Base-by-base conservation (phyloP, 2,797 vertebrate genomes). In the Rhabdomys pumilio region DNA sequence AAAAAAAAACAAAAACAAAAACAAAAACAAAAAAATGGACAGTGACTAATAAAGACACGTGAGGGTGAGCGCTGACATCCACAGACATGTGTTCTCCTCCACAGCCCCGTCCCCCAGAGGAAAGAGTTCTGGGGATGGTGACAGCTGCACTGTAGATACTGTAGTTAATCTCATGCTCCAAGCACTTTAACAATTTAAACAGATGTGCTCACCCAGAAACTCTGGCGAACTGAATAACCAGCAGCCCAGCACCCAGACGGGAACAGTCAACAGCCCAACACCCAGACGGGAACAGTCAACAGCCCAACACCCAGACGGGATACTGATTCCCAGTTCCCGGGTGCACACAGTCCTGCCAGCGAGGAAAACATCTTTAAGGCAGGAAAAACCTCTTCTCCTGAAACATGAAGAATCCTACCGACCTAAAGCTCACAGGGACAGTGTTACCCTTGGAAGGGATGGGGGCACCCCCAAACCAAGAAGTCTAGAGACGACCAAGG, bases 391-490 rank as follows among this genome's bases (percentile, higher is more conserved):
- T 31, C 44, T 22, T 81, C 87, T 77, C 44, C 73, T 31, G 29
- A 5, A 63, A 22, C 24, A 41, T 10, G 67, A 57, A 67, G 67
- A 85, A 67, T 34, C 82, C 44, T 65, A 22, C 44, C 9, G 20
- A 65, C 41, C 82, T 34, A 65, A 65, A 85, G 19, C 41, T 44
- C 87, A n/a, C 73, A 50, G 57, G 41, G 73, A 50, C 57, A 77
- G 41, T 0, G 2, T 26, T 44, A 88, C 57, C 69, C 24, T 31
- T 6, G 13, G 55, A n/a, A 50, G 31, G 47, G 65, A 61, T 44
- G 38, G 50, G 61, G 59, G n/a, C 6, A 53, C 44, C 31, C 95
- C 94, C 73, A 57, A 96, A 96, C 96, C 96, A 93, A 97, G 19
- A 97, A 75, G 26, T 34, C 84, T 75, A 38, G 89, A 79, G 96